Percentiles rank a stretch among this genome's conserved stretches.
phyloP scores from a whole-genome alignment of 1,140 invertebrate species.

The Solen grandis region DNA sequence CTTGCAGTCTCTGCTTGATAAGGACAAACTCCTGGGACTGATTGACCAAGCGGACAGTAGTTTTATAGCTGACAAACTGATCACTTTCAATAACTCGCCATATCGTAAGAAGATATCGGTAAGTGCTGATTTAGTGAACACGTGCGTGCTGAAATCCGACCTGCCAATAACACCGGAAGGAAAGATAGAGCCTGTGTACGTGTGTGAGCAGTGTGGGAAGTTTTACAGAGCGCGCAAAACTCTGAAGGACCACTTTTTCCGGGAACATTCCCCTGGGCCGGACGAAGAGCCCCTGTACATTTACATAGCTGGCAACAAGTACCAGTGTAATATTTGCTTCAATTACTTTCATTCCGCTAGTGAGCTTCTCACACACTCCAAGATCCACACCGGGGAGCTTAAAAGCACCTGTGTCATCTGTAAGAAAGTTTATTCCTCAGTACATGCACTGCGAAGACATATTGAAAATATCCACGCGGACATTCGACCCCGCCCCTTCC shows the following conservation, averaged over 20 bases:
- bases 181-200: constrained; percentile 45
- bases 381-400: constrained; percentile 42
- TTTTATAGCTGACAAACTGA: too few relatives aligned
- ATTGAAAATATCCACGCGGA: constrained; percentile 47
- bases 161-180: constrained; percentile 10
- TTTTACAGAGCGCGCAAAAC: constrained; percentile 46
- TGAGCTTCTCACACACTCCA: constrained; percentile 39
- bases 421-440: constrained; percentile 38
- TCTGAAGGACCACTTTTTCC: constrained; percentile 44
- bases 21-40: not conserved
- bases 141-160: not conserved
- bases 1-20: not conserved
- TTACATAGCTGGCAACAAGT: constrained; percentile 47
- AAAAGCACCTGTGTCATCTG: constrained; percentile 30
- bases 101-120: too few relatives aligned
- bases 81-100: too few relatives aligned
- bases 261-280: constrained; percentile 11
- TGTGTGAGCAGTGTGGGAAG: constrained; percentile 53
- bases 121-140: too few relatives aligned
- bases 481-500: constrained; percentile 36
- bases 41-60: too few relatives aligned
- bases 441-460: constrained; percentile 36
- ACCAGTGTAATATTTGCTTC: constrained; percentile 51
- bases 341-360: constrained; percentile 47
- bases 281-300: constrained; percentile 48